phyloP scores from a whole-genome alignment of 1,140 invertebrate species.

The Centruroides sculpturatus region DNA sequence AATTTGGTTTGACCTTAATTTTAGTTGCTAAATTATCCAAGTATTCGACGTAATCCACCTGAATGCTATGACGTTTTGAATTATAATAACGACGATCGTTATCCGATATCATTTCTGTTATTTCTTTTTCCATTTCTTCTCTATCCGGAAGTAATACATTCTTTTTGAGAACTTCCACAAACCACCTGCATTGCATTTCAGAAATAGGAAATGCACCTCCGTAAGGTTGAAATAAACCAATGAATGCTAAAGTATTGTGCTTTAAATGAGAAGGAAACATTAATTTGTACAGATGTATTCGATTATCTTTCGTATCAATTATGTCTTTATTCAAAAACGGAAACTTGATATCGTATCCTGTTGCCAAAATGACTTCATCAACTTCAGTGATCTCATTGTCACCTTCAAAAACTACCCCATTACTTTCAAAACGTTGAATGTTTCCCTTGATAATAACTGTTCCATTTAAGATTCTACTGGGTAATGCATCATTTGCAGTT shows the following conservation, averaged over 20 bases:
- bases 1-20: constrained; percentile 9
- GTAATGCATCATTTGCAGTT: constrained; percentile 36
- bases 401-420: constrained; percentile 23
- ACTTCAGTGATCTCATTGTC: constrained; percentile 15
- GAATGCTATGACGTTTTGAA: constrained; percentile 1
- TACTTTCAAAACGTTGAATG: constrained; percentile 21
- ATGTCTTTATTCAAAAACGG: constrained; percentile 24
- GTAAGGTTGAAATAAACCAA: constrained; percentile 37
- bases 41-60: constrained; percentile 11
- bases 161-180: constrained; percentile 16
- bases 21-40: constrained; percentile 5
- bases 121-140: constrained; percentile 22
- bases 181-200: constrained; percentile 37
- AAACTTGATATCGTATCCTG: constrained; percentile 29
- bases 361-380: constrained; percentile 28
- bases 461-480: constrained; percentile 32
- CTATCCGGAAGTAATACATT: constrained; percentile 16
- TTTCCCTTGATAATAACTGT: constrained; percentile 28
- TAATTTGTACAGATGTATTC: constrained; percentile 32
- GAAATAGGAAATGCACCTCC: constrained; percentile 34
- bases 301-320: constrained; percentile 22
- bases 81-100: not conserved
- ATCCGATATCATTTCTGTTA: constrained; percentile 4
- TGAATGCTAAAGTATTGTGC: constrained; percentile 30
- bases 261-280: constrained; percentile 28